These are phyloP conservation scores for Carassius auratus DNA, from an alignment of 2,113 vertebrate species.

Conservation along the genomic window DNA sequence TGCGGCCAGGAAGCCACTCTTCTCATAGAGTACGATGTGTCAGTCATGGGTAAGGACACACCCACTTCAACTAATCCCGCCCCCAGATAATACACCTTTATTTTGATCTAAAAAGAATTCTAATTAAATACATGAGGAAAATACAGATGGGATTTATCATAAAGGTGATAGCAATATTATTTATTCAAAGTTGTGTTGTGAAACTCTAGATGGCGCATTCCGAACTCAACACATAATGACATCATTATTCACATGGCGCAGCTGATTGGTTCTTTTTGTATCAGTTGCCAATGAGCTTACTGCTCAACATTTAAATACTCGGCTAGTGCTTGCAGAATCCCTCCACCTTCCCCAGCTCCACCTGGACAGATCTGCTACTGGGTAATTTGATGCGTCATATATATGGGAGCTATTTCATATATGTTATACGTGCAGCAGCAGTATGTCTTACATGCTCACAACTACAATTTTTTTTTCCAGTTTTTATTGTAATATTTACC, in stretches of 20 bases:
- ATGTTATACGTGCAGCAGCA: too few relatives aligned
- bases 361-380: not conserved
- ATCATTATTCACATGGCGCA: not conserved
- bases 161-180: not conserved
- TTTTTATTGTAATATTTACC: not conserved
- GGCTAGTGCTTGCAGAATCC: not conserved
- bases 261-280: not conserved
- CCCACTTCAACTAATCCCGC: not conserved
- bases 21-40: constrained; percentile 95
- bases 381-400: not conserved
- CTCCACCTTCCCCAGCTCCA: not conserved
- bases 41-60: constrained; percentile 86
- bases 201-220: too few relatives aligned
- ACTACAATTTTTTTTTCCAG: too few relatives aligned
- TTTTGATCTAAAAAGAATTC: not conserved
- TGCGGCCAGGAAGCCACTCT: constrained; percentile 96
- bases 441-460: too few relatives aligned
- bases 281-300: too few relatives aligned
- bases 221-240: not conserved
- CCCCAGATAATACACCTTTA: not conserved
- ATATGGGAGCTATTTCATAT: too few relatives aligned
- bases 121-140: not conserved
- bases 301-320: not conserved
- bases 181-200: too few relatives aligned
- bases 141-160: not conserved